Conservation (phyloP, 2,113 vertebrate species). For the Eurystomus gularis region DNA sequence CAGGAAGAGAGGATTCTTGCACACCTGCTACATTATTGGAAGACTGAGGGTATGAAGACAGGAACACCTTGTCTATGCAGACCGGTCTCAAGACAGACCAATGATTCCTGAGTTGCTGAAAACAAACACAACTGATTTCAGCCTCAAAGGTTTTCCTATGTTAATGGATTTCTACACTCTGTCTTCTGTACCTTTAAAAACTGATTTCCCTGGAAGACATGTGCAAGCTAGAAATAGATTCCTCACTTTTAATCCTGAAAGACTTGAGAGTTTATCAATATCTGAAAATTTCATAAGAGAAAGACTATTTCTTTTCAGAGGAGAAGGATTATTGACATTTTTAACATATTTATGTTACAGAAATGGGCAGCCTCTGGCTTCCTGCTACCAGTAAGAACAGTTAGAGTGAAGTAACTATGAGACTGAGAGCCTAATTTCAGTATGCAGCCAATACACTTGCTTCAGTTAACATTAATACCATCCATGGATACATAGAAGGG, state of each 20-base stretch:
- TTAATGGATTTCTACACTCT: neutral
- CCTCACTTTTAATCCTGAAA: neutral
- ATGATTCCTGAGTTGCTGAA: neutral
- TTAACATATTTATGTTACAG: neutral
- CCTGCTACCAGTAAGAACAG: neutral
- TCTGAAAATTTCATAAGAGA: neutral
- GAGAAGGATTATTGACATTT: neutral
- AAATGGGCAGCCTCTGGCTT: neutral
- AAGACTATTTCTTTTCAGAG: neutral
- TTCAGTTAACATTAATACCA: neutral
- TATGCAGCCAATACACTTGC: neutral
- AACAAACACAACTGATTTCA: neutral
- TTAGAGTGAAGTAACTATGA: neutral
- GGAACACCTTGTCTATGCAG: neutral
- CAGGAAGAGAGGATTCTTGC: neutral
- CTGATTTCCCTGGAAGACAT: neutral
- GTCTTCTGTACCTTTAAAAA: neutral
- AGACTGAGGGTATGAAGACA: neutral
- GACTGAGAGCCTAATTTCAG: neutral
- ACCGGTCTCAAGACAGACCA: neutral
- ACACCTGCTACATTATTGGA: neutral
- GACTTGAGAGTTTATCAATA: neutral
- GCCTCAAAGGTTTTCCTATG: neutral
- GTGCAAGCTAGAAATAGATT: neutral
- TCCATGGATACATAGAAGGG: neutral